Conservation (phyloP, 2,888 invertebrate species). For the Arge pagana region DNA sequence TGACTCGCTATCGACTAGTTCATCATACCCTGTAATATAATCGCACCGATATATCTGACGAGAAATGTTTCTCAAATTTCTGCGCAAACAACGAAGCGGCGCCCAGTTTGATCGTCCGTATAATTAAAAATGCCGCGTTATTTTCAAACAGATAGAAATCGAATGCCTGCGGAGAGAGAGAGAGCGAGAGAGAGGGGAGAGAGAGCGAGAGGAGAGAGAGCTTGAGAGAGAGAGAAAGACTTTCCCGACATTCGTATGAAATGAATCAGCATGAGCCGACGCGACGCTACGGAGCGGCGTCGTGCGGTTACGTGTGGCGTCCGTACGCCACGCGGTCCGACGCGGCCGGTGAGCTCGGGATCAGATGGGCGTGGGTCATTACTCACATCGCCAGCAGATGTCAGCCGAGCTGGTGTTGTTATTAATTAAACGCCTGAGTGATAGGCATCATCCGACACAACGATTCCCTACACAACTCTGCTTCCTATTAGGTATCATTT, state of each 20-base stretch:
- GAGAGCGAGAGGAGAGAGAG: not conserved
- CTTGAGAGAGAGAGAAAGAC: constrained; percentile 4
- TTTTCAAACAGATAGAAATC: constrained; percentile 7
- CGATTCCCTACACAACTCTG: constrained; percentile 39
- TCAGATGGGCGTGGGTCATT: constrained; percentile 54
- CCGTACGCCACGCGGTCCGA: not conserved
- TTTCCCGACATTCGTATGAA: constrained; percentile 41
- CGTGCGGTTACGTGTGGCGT: constrained; percentile 4
- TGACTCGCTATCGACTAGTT: too few species aligned
- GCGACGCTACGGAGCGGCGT: not conserved
- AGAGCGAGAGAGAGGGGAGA: constrained; percentile 7
- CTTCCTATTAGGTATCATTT: constrained; percentile 55
- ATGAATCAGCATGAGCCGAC: constrained; percentile 39
- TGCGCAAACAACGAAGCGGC: constrained; percentile 11
- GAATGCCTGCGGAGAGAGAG: not conserved
- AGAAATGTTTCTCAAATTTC: constrained; percentile 9
- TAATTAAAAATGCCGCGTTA: constrained; percentile 11
- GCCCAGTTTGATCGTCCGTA: constrained; percentile 5
- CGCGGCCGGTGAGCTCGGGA: constrained; percentile 32
- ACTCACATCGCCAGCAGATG: constrained; percentile 51
- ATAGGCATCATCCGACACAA: constrained; percentile 47
- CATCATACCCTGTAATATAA: too few species aligned
- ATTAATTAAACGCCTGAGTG: constrained; percentile 55
- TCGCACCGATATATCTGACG: too few species aligned
- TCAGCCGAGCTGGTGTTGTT: constrained; percentile 52